Conservation (phyloP, 2,888 invertebrate genomes). For the Quadroppia sp. region DNA sequence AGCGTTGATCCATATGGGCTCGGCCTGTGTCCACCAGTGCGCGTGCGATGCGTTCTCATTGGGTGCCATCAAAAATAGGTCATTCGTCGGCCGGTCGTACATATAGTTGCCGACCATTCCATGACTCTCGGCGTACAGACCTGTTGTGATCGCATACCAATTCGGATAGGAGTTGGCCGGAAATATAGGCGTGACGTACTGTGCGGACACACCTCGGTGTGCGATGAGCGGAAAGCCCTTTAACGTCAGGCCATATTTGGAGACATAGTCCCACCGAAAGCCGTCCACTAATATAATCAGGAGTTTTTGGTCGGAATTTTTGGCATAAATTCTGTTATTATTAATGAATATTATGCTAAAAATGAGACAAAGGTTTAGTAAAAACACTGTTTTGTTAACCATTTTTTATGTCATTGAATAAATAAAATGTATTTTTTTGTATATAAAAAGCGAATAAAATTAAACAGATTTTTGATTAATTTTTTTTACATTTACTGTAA, state of each 20-base stretch:
- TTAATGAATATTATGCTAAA: too few species aligned
- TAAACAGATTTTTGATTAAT: too few species aligned
- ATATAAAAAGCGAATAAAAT: too few species aligned
- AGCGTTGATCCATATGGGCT: slow-evolving; percentile 48
- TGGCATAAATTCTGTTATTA: too few species aligned
- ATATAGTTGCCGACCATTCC: slow-evolving; percentile 54
- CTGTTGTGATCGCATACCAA: slow-evolving; percentile 46
- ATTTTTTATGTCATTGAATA: too few species aligned
- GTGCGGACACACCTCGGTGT: slow-evolving; percentile 45
- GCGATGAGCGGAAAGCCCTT: slow-evolving; percentile 45
- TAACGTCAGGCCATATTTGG: not conserved
- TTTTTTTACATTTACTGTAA: too few species aligned
- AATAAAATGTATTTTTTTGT: too few species aligned
- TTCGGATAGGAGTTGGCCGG: slow-evolving; percentile 48
- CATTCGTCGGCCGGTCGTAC: slow-evolving; percentile 50
- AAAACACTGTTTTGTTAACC: too few species aligned
- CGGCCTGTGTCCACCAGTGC: slow-evolving; percentile 48
- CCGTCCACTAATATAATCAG: slow-evolving; percentile 42
- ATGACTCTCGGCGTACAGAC: slow-evolving; percentile 52
- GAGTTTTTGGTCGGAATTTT: too few species aligned
- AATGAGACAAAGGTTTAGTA: too few species aligned
- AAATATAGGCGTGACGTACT: slow-evolving; percentile 46
- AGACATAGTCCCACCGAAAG: slow-evolving; percentile 42
- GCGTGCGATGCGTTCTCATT: slow-evolving; percentile 46
- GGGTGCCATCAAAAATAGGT: slow-evolving; percentile 47